Percentiles rank a stretch among this genome's conserved stretches.
Evolutionary conservation across 2,888 invertebrate genomes (phyloP).

Genomic region (Scotopteryx bipunctaria): DNA sequence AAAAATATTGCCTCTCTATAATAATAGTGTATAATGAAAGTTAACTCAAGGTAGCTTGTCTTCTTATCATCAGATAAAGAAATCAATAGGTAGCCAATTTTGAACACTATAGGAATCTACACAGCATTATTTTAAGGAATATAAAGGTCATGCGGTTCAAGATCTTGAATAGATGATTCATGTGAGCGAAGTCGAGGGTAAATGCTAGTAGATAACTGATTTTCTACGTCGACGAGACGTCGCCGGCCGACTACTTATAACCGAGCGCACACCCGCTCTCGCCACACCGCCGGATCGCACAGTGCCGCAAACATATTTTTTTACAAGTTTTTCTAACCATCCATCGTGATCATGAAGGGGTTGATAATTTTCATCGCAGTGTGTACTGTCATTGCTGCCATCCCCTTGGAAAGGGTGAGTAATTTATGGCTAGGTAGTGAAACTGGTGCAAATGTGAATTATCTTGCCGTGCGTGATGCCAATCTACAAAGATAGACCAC

Average conservation of each 20-base stretch:
- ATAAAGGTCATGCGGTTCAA: too few species aligned
- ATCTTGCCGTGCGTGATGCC: too few species aligned
- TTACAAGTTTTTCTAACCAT: slow-evolving; percentile 15
- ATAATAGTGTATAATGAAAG: too few species aligned
- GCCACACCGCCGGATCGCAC: slow-evolving; percentile 56
- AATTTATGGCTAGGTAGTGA: neutral
- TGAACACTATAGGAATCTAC: too few species aligned
- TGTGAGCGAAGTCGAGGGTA: neutral
- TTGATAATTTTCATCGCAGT: slow-evolving; percentile 52
- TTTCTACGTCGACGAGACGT: neutral
- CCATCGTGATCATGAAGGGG: slow-evolving; percentile 52
- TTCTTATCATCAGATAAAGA: too few species aligned
- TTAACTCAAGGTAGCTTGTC: too few species aligned
- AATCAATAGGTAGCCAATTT: too few species aligned
- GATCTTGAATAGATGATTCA: slow-evolving; percentile 4
- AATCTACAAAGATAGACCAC: too few species aligned
- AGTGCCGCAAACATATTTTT: slow-evolving; percentile 42
- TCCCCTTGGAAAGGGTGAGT: slow-evolving; percentile 64
- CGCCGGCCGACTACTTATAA: slow-evolving; percentile 21
- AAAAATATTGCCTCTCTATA: too few species aligned
- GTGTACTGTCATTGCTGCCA: slow-evolving; percentile 54
- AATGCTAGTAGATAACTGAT: slow-evolving; percentile 3
- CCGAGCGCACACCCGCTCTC: slow-evolving; percentile 34
- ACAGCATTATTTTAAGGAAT: too few species aligned
- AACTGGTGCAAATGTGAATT: too few species aligned